Base-by-base conservation (phyloP, 2,113 vertebrate genomes). In the Xyrauchen texanus region DNA sequence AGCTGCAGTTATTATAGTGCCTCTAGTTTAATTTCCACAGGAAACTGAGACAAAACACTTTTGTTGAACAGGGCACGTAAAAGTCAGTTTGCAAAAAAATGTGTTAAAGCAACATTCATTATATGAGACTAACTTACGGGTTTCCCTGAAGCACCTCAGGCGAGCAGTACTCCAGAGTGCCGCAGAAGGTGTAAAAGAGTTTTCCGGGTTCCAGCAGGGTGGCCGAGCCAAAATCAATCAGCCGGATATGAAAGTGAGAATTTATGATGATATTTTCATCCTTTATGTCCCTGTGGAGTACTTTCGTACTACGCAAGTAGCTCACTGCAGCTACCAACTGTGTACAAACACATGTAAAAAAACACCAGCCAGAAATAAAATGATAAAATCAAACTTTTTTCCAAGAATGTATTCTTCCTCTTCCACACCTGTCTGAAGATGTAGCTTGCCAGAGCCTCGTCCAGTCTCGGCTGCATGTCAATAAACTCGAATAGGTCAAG, bases 401-500 rank as follows among this genome's bases (percentile, higher is more conserved):
- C 7, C 47, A 6, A 49, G 7, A 49, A 1, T 49, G 2, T 49
- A 49, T 7, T 8, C 3, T 34, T 34, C 3, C 16, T 0, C 42
- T 46, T 49, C 10, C 89, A 89, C 69, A 97, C 97, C 92, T 99
- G 96, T 88, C 96, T 93, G 81, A 98, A 99, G 86, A 99, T 95
- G 72, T 95, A 96, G 85, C 96, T 98, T 0, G 93, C 94, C 84
- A 99, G 90, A 0, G 95, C 93, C 80, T 99, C 97, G 2, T 98
- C 97, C 83, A 98, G 82, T 80, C 83, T 89, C 3, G 96, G 96
- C 52, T 95, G 95, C 80, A 85, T 90, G 79, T 99, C 97, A 2
- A 98, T 98, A 82, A 99, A 98, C 0, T 96, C 92, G 46, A 99
- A 99, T 73, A 98, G 94, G 88, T 98, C 97, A 78, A 99, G 83